Evolutionary conservation across 2,888 invertebrate genomes (phyloP).

Genomic region (Mesochorus sp.): DNA sequence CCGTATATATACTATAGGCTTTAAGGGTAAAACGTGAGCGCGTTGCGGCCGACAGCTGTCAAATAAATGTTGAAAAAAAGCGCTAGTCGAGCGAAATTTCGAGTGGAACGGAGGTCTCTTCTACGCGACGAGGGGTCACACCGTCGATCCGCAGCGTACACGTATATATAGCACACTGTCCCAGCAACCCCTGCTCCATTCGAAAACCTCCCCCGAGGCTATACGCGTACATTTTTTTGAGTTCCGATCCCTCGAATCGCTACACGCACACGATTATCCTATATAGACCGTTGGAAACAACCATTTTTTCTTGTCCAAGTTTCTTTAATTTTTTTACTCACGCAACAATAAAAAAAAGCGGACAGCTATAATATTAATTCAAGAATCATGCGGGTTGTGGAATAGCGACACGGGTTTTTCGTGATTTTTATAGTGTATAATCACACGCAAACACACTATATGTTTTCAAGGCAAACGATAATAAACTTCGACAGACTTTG

Average conservation of each 20-base stretch:
- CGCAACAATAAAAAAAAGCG: background rate
- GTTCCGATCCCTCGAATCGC: constrained; percentile 21
- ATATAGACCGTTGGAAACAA: constrained; percentile 4
- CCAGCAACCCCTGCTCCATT: constrained; percentile 59
- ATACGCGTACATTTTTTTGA: constrained; percentile 59
- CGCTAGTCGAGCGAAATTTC: constrained; percentile 81
- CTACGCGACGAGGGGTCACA: constrained; percentile 71
- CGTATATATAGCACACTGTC: constrained; percentile 47
- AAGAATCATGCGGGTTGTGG: too few species aligned
- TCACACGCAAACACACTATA: too few species aligned
- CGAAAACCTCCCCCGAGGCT: constrained; percentile 59
- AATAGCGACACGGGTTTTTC: too few species aligned
- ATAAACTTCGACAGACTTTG: background rate
- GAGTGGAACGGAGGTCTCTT: constrained; percentile 74
- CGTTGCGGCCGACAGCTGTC: constrained; percentile 81
- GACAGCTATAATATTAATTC: too few species aligned
- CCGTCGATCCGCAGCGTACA: constrained; percentile 71
- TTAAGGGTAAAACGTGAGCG: constrained; percentile 70
- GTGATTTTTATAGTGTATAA: too few species aligned
- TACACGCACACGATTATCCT: constrained; percentile 31
- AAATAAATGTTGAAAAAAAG: constrained; percentile 81
- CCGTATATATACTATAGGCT: constrained; percentile 38
- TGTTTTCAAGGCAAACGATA: too few species aligned
- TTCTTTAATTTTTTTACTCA: background rate
- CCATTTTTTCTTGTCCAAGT: background rate